Conservation (phyloP, 2,113 vertebrate species). For the Colius striatus region DNA sequence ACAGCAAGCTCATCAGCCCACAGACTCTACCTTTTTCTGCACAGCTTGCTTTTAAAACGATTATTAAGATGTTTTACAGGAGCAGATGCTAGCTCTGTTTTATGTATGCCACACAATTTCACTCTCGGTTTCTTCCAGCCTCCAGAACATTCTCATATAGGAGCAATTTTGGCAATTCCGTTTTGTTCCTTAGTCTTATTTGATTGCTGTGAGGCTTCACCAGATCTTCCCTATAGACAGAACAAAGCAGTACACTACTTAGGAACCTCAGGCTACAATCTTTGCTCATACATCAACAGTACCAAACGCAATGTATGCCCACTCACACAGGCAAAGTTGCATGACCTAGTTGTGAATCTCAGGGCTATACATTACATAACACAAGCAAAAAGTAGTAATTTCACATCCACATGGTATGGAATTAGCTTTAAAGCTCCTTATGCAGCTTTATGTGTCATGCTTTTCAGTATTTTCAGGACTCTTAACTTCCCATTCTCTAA, state of each 20-base stretch:
- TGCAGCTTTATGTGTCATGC: too few relatives aligned
- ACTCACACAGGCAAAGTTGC: background rate
- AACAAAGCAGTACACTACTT: background rate
- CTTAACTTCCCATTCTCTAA: background rate
- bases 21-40: background rate
- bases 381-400: background rate
- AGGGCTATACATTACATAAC: background rate
- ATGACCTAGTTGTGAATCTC: background rate
- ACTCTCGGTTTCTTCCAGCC: background rate
- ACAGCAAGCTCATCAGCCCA: background rate
- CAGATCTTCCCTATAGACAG: background rate
- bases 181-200: background rate
- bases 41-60: background rate
- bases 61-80: background rate
- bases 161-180: background rate
- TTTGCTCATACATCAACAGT: background rate
- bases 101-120: background rate
- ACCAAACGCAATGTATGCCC: background rate
- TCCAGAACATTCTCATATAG: background rate
- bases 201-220: background rate
- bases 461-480: background rate
- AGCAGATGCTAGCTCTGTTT: background rate
- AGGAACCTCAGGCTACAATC: background rate
- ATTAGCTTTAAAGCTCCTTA: background rate
- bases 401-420: background rate